A percentile compares a stretch with the other conserved stretches of the same genome.
These are phyloP conservation scores for Diadegma fenestrale DNA, from an alignment of 2,888 invertebrate species.

Conservation along the genomic window DNA sequence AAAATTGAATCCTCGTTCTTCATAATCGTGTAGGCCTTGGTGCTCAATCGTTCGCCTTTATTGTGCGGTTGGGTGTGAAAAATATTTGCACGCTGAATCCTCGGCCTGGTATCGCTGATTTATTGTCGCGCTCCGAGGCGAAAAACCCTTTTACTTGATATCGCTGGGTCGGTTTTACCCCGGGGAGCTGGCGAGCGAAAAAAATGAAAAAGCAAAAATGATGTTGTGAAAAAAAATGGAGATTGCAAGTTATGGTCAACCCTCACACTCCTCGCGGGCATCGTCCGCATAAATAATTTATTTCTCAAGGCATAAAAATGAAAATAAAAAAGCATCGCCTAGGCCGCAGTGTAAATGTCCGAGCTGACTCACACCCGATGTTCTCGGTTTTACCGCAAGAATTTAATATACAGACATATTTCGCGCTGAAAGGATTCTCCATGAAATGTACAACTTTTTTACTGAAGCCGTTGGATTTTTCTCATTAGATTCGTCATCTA, in stretches of 20 bases:
- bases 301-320: constrained; percentile 40
- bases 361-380: constrained; percentile 41
- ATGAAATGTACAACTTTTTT: constrained; percentile 21
- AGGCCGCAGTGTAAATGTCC: constrained; percentile 22
- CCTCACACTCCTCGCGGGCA: constrained; percentile 35
- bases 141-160: constrained; percentile 32
- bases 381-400: constrained; percentile 29
- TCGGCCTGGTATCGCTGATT: constrained; percentile 2
- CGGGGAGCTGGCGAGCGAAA: background rate
- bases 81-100: constrained; percentile 1
- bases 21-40: background rate
- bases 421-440: background rate
- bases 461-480: constrained; percentile 12
- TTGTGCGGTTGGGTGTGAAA: background rate
- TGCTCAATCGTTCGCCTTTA: background rate
- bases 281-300: constrained; percentile 51
- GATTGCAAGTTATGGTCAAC: constrained; percentile 43
- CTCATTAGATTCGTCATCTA: constrained; percentile 14
- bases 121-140: background rate
- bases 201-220: constrained; percentile 41
- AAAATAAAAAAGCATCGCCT: background rate
- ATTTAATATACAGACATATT: background rate
- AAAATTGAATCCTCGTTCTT: background rate
- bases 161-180: constrained; percentile 4
- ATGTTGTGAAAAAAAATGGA: constrained; percentile 49